These are phyloP conservation scores for Synanthedon formicaeformis DNA, from an alignment of 2,888 invertebrate genomes.

Conservation along the genomic window DNA sequence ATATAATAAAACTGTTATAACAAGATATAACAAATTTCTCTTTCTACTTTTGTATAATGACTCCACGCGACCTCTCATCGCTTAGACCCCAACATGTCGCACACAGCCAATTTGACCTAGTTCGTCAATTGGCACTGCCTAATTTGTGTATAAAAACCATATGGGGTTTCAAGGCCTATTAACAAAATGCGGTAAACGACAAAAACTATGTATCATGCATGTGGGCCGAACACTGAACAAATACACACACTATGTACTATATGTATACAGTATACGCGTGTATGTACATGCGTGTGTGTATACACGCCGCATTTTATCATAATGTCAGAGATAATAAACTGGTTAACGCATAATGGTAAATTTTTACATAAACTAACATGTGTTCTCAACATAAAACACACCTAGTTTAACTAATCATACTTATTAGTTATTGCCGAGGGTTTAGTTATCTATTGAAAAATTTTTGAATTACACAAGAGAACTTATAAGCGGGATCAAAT, in stretches of 20 bases:
- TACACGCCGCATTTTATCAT: neutral
- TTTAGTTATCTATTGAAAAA: too few relatives aligned
- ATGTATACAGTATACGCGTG: neutral
- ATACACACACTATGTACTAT: too few relatives aligned
- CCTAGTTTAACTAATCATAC: too few relatives aligned
- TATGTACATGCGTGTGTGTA: neutral
- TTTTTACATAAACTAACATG: neutral
- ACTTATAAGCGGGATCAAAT: too few relatives aligned
- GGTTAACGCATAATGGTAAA: neutral
- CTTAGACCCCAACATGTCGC: neutral
- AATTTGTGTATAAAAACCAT: slow-evolving; percentile 57
- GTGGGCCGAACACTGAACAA: neutral
- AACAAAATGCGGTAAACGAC: neutral
- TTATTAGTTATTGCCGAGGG: too few relatives aligned
- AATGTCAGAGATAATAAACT: neutral
- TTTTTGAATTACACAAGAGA: too few relatives aligned
- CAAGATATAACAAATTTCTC: too few relatives aligned
- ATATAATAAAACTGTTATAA: too few relatives aligned
- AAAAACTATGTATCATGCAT: neutral
- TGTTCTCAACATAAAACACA: too few relatives aligned
- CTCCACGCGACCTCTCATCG: neutral
- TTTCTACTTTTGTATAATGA: too few relatives aligned
- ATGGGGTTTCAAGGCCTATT: slow-evolving; percentile 37
- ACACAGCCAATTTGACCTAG: slow-evolving; percentile 40
- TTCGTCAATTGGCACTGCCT: slow-evolving; percentile 53